These are phyloP conservation scores for Coryphaenoides rupestris DNA, from an alignment of 2,113 vertebrate genomes.

Conservation along the genomic window DNA sequence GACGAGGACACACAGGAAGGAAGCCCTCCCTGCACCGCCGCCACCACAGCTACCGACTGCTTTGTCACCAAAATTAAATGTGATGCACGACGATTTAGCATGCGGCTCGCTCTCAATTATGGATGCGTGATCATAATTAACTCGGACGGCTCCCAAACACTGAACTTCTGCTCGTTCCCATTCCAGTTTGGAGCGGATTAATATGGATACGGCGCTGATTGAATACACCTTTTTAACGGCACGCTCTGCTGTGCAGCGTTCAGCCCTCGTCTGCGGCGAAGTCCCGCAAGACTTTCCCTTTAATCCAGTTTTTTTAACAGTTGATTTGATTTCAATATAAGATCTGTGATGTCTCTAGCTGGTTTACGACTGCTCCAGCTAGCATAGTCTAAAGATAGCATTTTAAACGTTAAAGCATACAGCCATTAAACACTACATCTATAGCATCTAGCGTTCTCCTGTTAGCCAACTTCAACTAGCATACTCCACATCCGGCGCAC, in stretches of 20 bases:
- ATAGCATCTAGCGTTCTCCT: no score
- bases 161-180: conserved; percentile 68
- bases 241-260: conserved; percentile 28
- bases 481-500: no score
- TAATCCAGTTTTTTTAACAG: conserved; percentile 22
- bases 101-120: conserved; percentile 71
- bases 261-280: conserved; percentile 22
- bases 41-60: conserved; percentile 46
- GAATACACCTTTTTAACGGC: conserved; percentile 32
- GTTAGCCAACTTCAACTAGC: no score
- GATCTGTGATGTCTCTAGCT: not conserved
- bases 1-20: conserved; percentile 44
- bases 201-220: conserved; percentile 59
- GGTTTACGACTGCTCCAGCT: no score
- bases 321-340: conserved; percentile 42
- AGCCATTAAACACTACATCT: no score
- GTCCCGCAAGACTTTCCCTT: conserved; percentile 29
- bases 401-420: no score
- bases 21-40: conserved; percentile 42
- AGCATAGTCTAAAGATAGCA: no score
- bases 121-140: conserved; percentile 65
- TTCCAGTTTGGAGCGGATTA: conserved; percentile 62
- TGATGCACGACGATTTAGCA: conserved; percentile 62
- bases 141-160: conserved; percentile 66
- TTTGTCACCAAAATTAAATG: conserved; percentile 65